These are phyloP conservation scores for Pristionchus maxplancki DNA, from an alignment of 2,888 invertebrate species.

Conservation along the genomic window DNA sequence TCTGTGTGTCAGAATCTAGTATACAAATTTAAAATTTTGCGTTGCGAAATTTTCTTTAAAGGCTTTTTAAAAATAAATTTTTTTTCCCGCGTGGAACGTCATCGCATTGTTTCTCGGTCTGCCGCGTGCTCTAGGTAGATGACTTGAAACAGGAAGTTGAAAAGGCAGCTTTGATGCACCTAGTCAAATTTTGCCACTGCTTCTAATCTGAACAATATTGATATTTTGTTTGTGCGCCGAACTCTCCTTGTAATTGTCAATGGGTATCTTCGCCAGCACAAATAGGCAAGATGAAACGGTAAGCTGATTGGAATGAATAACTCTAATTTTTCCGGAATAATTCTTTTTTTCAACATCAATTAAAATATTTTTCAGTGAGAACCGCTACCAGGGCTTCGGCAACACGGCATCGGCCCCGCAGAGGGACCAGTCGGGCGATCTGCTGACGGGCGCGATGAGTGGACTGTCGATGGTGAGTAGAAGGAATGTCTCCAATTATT, in stretches of 20 bases:
- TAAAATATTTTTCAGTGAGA: slow-evolving; percentile 53
- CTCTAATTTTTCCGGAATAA: not conserved
- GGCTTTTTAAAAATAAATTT: no score
- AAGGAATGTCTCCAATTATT: no score
- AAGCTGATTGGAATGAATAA: not conserved
- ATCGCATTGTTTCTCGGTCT: not conserved
- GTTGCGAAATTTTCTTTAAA: not conserved
- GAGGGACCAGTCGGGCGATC: slow-evolving; percentile 58
- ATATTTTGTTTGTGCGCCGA: no score
- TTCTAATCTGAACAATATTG: no score
- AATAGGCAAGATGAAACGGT: no score
- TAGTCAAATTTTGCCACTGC: no score
- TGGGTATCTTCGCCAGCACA: no score
- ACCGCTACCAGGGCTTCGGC: slow-evolving; percentile 75
- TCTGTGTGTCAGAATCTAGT: no score
- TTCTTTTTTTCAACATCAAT: not conserved
- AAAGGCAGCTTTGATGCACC: no score
- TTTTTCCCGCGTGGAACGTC: no score
- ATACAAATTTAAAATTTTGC: no score
- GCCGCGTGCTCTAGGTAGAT: not conserved
- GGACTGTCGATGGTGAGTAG: slow-evolving; percentile 57
- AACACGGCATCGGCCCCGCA: slow-evolving; percentile 62
- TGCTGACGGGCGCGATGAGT: slow-evolving; percentile 73
- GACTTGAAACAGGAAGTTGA: not conserved
- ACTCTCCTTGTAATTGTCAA: no score